Percentiles rank a stretch among this genome's conserved stretches.
Conservation (phyloP, 2,797 vertebrate species). For the Enteromius trimaculatus region DNA sequence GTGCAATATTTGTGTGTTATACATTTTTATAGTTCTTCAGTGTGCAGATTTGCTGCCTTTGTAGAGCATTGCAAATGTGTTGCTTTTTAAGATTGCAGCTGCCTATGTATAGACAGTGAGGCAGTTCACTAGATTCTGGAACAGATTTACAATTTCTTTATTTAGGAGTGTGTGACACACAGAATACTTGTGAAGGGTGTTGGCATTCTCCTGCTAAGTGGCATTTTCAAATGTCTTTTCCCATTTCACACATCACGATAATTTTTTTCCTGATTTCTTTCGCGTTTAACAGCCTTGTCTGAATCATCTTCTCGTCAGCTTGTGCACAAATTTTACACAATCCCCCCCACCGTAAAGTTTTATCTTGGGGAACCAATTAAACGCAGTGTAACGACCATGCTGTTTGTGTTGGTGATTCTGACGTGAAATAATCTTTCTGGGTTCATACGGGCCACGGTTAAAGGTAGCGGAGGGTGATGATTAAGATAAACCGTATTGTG, state of each 20-base stretch:
- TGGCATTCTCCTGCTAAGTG: conserved; percentile 42
- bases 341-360: conserved; percentile 54
- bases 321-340: conserved; percentile 38
- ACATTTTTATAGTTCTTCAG: not conserved
- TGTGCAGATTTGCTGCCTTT: not conserved
- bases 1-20: not conserved
- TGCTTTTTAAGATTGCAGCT: not conserved
- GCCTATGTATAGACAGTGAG: not conserved
- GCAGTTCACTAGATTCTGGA: conserved; percentile 1
- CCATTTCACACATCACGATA: conserved; percentile 22
- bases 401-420: conserved; percentile 66
- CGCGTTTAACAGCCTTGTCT: conserved; percentile 42
- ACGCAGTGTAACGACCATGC: conserved; percentile 59
- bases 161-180: conserved; percentile 22
- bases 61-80: not conserved
- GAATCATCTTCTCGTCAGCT: conserved; percentile 23
- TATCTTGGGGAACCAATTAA: conserved; percentile 62
- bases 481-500: conserved; percentile 80
- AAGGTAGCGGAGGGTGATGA: conserved; percentile 75
- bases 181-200: conserved; percentile 52
- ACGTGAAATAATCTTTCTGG: conserved; percentile 72
- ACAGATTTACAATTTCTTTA: not conserved
- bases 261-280: conserved; percentile 29
- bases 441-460: conserved; percentile 73
- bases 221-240: conserved; percentile 49